Evolutionary conservation across 2,113 vertebrate genomes (phyloP).

Genomic region (Alexandromys fortis): DNA sequence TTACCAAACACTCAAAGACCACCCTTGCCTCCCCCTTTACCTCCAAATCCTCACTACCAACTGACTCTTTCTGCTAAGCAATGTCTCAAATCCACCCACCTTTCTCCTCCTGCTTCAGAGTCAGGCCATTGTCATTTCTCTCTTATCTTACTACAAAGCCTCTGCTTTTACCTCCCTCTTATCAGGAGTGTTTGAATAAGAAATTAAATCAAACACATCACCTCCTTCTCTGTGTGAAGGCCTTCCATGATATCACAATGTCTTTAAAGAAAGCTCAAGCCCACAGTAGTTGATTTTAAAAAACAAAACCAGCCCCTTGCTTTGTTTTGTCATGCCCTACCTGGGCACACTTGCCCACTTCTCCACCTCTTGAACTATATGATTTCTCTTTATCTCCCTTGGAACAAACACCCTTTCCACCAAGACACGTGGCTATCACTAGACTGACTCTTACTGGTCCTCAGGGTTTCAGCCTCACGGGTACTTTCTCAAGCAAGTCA

Average conservation of each 20-base stretch:
- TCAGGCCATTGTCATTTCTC: not conserved
- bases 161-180: not conserved
- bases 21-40: not conserved
- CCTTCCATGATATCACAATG: not conserved
- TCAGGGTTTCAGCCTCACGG: not conserved
- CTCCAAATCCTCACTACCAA: not conserved
- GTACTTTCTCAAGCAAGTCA: not conserved
- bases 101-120: not conserved
- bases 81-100: not conserved
- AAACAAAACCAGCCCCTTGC: not conserved
- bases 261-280: constrained; percentile 17
- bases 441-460: not conserved
- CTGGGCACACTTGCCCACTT: not conserved
- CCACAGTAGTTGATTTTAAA: not conserved
- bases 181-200: not conserved
- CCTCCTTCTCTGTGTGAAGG: not conserved
- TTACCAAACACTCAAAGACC: not conserved
- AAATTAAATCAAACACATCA: not conserved
- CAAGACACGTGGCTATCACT: not conserved
- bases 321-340: not conserved
- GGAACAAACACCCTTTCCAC: not conserved
- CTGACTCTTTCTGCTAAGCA: not conserved
- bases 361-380: not conserved
- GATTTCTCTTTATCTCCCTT: not conserved
- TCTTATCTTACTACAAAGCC: not conserved